Percentiles rank a stretch among this genome's conserved stretches.
phyloP scores from a whole-genome alignment of 2,888 invertebrate species.

The Caenorhabditis auriculariae region DNA sequence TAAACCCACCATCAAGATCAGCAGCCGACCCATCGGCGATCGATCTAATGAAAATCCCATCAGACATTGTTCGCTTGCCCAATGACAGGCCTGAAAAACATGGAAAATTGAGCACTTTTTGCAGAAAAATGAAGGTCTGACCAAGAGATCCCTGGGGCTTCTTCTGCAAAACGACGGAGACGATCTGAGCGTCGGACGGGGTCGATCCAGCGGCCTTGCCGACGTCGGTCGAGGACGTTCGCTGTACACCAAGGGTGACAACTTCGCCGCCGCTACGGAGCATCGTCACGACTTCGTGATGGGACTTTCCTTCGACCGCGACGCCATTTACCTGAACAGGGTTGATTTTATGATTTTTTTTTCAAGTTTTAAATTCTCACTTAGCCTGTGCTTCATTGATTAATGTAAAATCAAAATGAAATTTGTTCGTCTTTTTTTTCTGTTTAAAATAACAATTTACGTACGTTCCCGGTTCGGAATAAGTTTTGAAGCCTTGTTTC shows the following conservation, averaged over 20 bases:
- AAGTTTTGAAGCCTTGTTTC: too few relatives aligned
- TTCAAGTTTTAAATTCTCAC: constrained; percentile 50
- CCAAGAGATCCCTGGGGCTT: constrained; percentile 37
- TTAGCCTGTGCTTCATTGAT: too few relatives aligned
- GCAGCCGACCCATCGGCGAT: constrained; percentile 58
- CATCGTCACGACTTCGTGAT: constrained; percentile 65
- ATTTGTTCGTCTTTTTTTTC: constrained; percentile 54
- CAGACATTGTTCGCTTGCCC: constrained; percentile 54
- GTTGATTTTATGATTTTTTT: neutral
- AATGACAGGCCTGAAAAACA: constrained; percentile 49
- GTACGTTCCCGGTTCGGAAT: constrained; percentile 58
- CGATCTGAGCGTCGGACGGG: constrained; percentile 12
- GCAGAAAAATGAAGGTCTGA: constrained; percentile 2
- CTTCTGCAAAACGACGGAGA: constrained; percentile 43
- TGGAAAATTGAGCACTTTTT: constrained; percentile 1
- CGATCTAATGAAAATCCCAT: constrained; percentile 59
- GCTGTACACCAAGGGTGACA: constrained; percentile 34
- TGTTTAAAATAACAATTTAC: neutral
- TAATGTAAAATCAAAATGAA: too few relatives aligned
- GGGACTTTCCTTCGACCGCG: constrained; percentile 64
- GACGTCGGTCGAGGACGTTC: constrained; percentile 15
- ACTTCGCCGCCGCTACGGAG: constrained; percentile 57
- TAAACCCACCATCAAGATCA: constrained; percentile 23
- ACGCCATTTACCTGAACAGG: constrained; percentile 63
- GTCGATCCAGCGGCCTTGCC: neutral